A percentile compares a stretch with the other conserved stretches of the same genome.
phyloP scores from a whole-genome alignment of 2,797 vertebrate genomes.

The Sebastes steindachneri region DNA sequence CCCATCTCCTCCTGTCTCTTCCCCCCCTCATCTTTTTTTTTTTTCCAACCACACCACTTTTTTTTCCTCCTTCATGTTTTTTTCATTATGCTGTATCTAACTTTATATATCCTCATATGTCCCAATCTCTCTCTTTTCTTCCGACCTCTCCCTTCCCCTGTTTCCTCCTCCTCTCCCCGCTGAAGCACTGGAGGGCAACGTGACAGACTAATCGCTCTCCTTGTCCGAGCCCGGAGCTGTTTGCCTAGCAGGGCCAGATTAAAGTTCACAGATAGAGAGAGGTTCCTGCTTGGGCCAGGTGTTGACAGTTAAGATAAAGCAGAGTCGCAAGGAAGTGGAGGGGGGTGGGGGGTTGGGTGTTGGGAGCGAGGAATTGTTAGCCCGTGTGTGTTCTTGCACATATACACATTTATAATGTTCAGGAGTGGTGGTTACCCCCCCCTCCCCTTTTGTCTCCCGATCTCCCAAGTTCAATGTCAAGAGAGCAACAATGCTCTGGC shows the following conservation, averaged over 20 bases:
- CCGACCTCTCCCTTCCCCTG: slow-evolving; percentile 27
- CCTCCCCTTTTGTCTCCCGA: slow-evolving; percentile 25
- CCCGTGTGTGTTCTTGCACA: slow-evolving; percentile 58
- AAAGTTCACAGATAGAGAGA: slow-evolving; percentile 83
- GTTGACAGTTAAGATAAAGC: slow-evolving; percentile 86
- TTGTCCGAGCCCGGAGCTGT: slow-evolving; percentile 76
- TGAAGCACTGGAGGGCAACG: slow-evolving; percentile 62
- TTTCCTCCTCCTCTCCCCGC: slow-evolving; percentile 35
- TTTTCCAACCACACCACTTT: background rate
- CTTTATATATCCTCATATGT: slow-evolving; percentile 25
- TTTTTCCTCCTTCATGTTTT: slow-evolving; percentile 9
- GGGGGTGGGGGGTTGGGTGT: slow-evolving; percentile 60
- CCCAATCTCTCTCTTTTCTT: slow-evolving; percentile 33
- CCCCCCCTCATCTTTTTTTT: background rate
- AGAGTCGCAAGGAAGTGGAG: slow-evolving; percentile 65
- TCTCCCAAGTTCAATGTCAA: slow-evolving; percentile 84
- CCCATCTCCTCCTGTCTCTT: slow-evolving; percentile 3
- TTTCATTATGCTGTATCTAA: slow-evolving; percentile 15
- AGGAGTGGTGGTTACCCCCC: slow-evolving; percentile 29
- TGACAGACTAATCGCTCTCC: slow-evolving; percentile 73
- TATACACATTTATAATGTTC: slow-evolving; percentile 57
- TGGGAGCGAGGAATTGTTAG: slow-evolving; percentile 55
- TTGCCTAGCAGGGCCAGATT: slow-evolving; percentile 84
- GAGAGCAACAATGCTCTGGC: slow-evolving; percentile 75
- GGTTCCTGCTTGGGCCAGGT: slow-evolving; percentile 83